phyloP scores from a whole-genome alignment of 2,888 invertebrate genomes.

The Euplagia quadripunctaria region DNA sequence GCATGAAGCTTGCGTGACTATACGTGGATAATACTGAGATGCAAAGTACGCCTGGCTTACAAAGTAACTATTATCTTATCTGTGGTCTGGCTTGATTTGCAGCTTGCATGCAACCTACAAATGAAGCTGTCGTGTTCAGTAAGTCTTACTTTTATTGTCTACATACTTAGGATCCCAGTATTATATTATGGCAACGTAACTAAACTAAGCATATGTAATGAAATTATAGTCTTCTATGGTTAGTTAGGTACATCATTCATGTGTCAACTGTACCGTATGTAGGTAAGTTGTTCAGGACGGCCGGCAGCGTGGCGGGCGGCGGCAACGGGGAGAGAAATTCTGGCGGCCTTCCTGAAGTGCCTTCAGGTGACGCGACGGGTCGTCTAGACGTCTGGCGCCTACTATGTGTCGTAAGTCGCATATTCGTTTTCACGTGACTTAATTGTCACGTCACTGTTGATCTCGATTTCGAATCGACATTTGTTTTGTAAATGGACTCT shows the following conservation, averaged over 20 bases:
- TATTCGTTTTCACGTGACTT: conserved; percentile 50
- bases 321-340: conserved; percentile 59
- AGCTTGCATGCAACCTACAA: no score
- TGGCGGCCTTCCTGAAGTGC: conserved; percentile 74
- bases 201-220: background rate
- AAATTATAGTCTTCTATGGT: conserved; percentile 6
- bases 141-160: no score
- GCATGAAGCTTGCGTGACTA: no score
- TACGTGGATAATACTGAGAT: no score
- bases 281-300: conserved; percentile 33
- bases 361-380: conserved; percentile 76
- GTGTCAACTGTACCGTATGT: conserved; percentile 32
- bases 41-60: no score
- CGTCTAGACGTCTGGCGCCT: conserved; percentile 80
- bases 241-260: conserved; percentile 23
- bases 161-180: background rate
- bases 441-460: conserved; percentile 38
- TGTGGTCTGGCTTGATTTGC: no score
- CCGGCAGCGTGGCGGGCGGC: conserved; percentile 34
- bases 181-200: background rate
- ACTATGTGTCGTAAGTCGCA: conserved; percentile 64
- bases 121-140: no score
- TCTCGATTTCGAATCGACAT: conserved; percentile 23
- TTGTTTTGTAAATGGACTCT: background rate
- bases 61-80: no score